Percentiles rank a stretch among this genome's conserved stretches.
Conservation (phyloP, 1,140 invertebrate species). For the Pygmarrhopalites habei region DNA sequence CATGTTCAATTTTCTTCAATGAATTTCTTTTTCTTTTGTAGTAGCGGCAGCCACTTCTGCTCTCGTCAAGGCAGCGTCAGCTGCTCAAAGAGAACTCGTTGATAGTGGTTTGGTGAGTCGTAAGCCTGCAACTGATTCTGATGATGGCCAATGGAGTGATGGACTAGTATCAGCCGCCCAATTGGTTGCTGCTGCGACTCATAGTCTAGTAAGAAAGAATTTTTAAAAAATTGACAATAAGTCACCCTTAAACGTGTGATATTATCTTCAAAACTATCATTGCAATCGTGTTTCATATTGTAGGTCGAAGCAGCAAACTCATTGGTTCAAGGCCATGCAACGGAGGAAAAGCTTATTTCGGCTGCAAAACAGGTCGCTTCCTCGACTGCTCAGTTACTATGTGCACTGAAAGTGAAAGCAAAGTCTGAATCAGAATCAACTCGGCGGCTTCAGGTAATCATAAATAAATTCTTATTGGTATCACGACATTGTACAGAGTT, state of each 20-base stretch:
- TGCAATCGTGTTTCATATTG: slow-evolving; percentile 45
- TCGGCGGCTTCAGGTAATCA: slow-evolving; percentile 69
- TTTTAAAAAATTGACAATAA: too few relatives aligned
- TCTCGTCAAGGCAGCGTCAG: slow-evolving; percentile 89
- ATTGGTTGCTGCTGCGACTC: slow-evolving; percentile 82
- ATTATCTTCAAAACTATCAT: too few relatives aligned
- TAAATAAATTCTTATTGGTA: too few relatives aligned
- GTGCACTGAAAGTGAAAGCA: slow-evolving; percentile 97
- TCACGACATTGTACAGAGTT: too few relatives aligned
- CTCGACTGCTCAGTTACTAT: slow-evolving; percentile 91
- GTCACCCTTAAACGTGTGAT: too few relatives aligned
- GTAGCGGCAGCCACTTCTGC: slow-evolving; percentile 95
- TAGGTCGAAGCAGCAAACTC: slow-evolving; percentile 91
- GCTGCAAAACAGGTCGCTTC: slow-evolving; percentile 95
- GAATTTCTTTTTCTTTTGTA: neutral
- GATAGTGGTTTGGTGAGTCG: slow-evolving; percentile 70
- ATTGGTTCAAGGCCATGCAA: slow-evolving; percentile 85
- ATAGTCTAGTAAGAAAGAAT: slow-evolving; percentile 55
- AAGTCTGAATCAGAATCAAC: slow-evolving; percentile 90
- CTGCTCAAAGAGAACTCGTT: slow-evolving; percentile 89
- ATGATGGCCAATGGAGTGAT: slow-evolving; percentile 98
- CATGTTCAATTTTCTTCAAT: too few relatives aligned
- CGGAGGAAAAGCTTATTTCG: slow-evolving; percentile 92
- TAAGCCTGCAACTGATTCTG: slow-evolving; percentile 69
- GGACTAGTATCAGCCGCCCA: slow-evolving; percentile 92